Percentiles rank a stretch among this genome's conserved stretches.
Evolutionary conservation across 2,888 invertebrate genomes (phyloP).

Genomic region (Fragum sueziense): DNA sequence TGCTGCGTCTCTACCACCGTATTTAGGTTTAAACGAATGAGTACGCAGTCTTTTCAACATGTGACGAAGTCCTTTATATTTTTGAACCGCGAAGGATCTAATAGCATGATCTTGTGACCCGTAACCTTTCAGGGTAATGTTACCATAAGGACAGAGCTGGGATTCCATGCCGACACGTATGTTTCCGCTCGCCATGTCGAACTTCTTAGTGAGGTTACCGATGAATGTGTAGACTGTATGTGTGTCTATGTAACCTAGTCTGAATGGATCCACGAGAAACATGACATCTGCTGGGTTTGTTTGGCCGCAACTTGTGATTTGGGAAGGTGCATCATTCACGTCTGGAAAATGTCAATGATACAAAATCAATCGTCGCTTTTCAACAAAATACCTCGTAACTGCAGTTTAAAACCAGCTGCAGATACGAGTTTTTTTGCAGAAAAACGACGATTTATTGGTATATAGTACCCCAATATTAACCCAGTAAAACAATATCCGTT

Average conservation of each 20-base stretch:
- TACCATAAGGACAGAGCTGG: conserved; percentile 64
- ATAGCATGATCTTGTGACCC: conserved; percentile 41
- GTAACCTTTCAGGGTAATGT: conserved; percentile 62
- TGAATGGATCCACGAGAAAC: conserved; percentile 69
- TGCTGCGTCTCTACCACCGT: conserved; percentile 59
- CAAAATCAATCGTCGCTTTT: too few species aligned
- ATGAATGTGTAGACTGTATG: conserved; percentile 64
- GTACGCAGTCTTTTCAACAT: conserved; percentile 63
- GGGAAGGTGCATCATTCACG: conserved; percentile 23
- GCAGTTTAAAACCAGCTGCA: too few species aligned
- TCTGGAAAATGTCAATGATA: conserved; percentile 9
- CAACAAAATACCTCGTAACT: too few species aligned
- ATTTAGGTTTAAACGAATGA: conserved; percentile 51
- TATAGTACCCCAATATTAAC: too few species aligned
- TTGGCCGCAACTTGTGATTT: conserved; percentile 55
- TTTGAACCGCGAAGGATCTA: conserved; percentile 40
- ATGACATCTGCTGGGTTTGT: conserved; percentile 70
- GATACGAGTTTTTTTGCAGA: too few species aligned
- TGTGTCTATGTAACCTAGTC: conserved; percentile 54
- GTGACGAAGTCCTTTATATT: conserved; percentile 46
- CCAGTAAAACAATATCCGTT: too few species aligned
- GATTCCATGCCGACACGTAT: conserved; percentile 71
- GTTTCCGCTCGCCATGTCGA: conserved; percentile 65
- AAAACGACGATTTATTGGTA: too few species aligned
- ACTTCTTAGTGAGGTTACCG: conserved; percentile 59